Evolutionary conservation across 2,113 vertebrate genomes (phyloP).

Genomic region (Tychaedon coryphoeus): DNA sequence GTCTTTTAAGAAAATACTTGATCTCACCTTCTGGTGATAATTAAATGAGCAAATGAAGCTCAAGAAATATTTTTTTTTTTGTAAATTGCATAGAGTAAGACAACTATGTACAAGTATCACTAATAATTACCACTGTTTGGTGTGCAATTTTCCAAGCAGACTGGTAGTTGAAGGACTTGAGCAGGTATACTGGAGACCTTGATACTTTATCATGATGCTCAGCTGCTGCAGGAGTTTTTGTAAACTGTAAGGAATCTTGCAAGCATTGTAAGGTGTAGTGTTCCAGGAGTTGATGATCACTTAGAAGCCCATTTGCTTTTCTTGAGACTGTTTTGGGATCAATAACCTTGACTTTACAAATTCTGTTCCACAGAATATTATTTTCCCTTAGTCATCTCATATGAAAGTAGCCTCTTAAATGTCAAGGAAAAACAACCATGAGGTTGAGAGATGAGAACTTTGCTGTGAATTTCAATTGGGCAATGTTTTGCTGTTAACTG

Average conservation of each 20-base stretch:
- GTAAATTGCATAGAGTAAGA: not conserved
- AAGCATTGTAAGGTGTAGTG: not conserved
- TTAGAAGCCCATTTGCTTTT: not conserved
- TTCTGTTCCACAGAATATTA: not conserved
- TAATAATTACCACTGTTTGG: not conserved
- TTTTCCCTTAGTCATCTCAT: not conserved
- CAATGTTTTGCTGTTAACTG: not conserved
- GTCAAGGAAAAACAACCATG: not conserved
- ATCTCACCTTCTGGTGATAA: not conserved
- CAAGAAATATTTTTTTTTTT: not conserved
- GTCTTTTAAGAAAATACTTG: not conserved
- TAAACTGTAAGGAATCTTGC: not conserved
- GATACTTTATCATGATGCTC: not conserved
- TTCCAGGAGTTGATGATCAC: not conserved
- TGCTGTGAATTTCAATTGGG: not conserved
- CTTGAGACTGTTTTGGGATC: not conserved
- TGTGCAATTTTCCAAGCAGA: not conserved
- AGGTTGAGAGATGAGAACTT: not conserved
- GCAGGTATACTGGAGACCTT: not conserved
- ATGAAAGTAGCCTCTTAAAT: not conserved
- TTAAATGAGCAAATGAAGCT: not conserved
- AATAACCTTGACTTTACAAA: not conserved
- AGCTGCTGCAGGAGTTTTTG: not conserved
- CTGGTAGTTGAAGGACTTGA: not conserved
- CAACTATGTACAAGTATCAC: not conserved